phyloP scores from a whole-genome alignment of 2,113 vertebrate genomes.

The Ciconia stormi region DNA sequence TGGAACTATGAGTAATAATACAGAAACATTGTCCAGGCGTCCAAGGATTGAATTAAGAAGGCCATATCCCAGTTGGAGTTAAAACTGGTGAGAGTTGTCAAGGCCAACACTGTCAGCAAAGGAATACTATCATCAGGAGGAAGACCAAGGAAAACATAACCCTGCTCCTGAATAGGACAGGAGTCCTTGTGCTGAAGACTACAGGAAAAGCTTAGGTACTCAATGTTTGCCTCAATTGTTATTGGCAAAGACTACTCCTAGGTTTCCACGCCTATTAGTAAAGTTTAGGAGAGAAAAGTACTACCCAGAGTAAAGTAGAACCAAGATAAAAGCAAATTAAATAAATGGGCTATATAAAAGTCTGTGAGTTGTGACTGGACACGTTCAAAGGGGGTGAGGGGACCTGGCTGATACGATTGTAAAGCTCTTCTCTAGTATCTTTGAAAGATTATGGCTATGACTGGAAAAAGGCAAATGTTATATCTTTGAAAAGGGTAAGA shows the following conservation, averaged over 20 bases:
- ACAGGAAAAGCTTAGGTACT: not conserved
- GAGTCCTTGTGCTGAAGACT: not conserved
- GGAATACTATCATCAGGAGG: not conserved
- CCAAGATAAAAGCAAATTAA: not conserved
- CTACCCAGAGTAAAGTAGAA: not conserved
- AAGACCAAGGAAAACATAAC: accelerated
- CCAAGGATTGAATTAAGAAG: slow-evolving; percentile 1
- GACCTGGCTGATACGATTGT: not conserved
- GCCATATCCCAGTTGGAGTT: not conserved
- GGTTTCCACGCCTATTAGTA: not conserved
- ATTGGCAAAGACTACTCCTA: not conserved
- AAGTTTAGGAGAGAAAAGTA: not conserved
- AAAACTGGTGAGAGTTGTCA: not conserved
- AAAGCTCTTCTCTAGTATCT: not conserved
- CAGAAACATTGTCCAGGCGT: not conserved
- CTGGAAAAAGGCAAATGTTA: not conserved
- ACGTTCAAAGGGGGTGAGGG: not conserved
- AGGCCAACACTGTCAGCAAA: not conserved
- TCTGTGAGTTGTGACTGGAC: not conserved
- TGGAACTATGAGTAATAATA: not conserved
- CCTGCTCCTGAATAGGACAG: not conserved
- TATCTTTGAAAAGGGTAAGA: not conserved
- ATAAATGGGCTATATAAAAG: not conserved
- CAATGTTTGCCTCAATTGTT: not conserved
- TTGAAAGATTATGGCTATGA: not conserved